Conservation (phyloP, 2,888 invertebrate species). For the Prenolepis imparis region DNA sequence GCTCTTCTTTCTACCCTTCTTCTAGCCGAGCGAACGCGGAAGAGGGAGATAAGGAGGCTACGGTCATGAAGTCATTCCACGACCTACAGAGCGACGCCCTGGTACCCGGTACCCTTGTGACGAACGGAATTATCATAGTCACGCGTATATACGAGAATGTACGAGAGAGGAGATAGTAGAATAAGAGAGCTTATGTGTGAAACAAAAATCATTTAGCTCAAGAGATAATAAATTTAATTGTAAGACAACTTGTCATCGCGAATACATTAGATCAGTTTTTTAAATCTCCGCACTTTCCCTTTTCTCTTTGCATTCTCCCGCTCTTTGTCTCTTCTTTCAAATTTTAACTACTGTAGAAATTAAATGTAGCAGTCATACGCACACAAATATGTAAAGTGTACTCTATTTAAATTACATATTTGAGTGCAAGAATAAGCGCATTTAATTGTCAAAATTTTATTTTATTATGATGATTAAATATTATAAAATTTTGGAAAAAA, state of each 20-base stretch:
- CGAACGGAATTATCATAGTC: slow-evolving; percentile 65
- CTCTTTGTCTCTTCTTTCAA: not conserved
- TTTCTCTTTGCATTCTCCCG: not conserved
- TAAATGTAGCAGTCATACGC: not conserved
- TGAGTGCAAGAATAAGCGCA: not conserved
- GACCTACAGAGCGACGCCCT: slow-evolving; percentile 65
- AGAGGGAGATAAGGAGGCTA: slow-evolving; percentile 68
- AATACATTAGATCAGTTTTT: not conserved
- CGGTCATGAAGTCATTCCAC: slow-evolving; percentile 68
- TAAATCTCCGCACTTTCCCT: not conserved
- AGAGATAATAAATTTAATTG: not conserved
- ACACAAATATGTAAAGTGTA: not conserved
- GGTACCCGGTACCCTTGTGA: slow-evolving; percentile 52
- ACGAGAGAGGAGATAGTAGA: slow-evolving; percentile 6
- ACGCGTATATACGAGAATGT: not conserved
- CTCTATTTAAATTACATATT: not conserved
- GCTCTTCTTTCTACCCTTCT: slow-evolving; percentile 53
- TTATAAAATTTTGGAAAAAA: not conserved
- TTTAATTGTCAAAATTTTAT: not conserved
- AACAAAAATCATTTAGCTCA: not conserved
- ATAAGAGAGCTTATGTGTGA: not conserved
- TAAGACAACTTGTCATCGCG: not conserved
- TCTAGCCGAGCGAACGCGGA: slow-evolving; percentile 41
- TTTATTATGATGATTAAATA: not conserved
- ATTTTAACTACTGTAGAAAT: not conserved